Percentiles rank a stretch among this genome's conserved stretches.
phyloP scores from a whole-genome alignment of 2,888 invertebrate species.

The Ceraclea dissimilis region DNA sequence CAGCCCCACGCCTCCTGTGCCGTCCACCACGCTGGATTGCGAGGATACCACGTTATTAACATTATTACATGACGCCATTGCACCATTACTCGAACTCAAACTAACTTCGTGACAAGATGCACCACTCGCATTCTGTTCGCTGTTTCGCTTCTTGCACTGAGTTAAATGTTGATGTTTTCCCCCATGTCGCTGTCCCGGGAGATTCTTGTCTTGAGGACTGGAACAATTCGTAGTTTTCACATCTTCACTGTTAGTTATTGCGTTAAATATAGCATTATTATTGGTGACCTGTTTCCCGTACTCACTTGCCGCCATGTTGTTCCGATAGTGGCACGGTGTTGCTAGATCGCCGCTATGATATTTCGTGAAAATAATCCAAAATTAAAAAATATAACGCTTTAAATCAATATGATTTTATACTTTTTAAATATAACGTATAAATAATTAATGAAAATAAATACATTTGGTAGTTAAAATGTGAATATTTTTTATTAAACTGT shows the following conservation, averaged over 20 bases:
- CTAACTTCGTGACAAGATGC: neutral
- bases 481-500: too few relatives aligned
- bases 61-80: slow-evolving; percentile 1
- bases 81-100: neutral
- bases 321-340: neutral
- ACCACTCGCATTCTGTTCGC: neutral
- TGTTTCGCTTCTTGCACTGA: neutral
- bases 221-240: too few relatives aligned
- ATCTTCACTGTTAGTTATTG: too few relatives aligned
- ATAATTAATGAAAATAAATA: too few relatives aligned
- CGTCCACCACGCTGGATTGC: neutral
- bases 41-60: neutral
- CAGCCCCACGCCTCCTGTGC: neutral
- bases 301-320: neutral
- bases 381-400: too few relatives aligned
- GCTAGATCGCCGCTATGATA: neutral
- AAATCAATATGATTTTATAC: too few relatives aligned
- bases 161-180: neutral
- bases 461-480: too few relatives aligned
- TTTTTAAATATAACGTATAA: too few relatives aligned
- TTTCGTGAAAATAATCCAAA: too few relatives aligned
- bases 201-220: too few relatives aligned
- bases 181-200: too few relatives aligned
- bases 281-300: neutral
- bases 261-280: neutral